Evolutionary conservation across 2,888 invertebrate genomes (phyloP).

Genomic region (Mallateleia sp.): DNA sequence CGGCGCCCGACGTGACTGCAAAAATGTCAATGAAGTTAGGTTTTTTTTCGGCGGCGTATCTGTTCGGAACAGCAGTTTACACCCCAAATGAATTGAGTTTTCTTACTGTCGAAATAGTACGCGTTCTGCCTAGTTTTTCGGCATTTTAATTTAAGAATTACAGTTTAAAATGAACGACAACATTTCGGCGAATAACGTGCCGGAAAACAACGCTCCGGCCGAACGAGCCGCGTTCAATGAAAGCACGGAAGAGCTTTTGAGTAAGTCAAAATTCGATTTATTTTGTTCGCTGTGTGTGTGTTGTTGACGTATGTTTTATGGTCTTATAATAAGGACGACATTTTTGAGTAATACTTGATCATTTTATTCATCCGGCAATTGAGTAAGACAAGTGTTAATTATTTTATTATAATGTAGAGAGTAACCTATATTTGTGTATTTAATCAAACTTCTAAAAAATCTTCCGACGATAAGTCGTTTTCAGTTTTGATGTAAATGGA

Average conservation of each 20-base stretch:
- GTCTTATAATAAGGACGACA: background rate
- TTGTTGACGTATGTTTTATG: conserved; percentile 1
- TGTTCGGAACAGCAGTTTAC: conserved; percentile 13
- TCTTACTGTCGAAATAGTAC: background rate
- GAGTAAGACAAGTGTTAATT: too few species aligned
- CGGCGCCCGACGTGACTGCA: background rate
- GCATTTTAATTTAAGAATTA: background rate
- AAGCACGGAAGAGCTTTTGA: conserved; percentile 67
- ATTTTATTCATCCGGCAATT: too few species aligned
- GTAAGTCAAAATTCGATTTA: conserved; percentile 40
- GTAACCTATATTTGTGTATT: too few species aligned
- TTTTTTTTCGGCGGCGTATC: conserved; percentile 59
- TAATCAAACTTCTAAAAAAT: too few species aligned
- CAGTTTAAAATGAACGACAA: conserved; percentile 55
- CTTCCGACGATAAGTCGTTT: too few species aligned
- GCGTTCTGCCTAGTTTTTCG: background rate
- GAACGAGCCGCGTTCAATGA: conserved; percentile 58
- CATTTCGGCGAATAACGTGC: conserved; percentile 39
- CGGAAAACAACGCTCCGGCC: conserved; percentile 52
- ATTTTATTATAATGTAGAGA: too few species aligned
- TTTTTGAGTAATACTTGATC: too few species aligned
- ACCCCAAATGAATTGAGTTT: conserved; percentile 12
- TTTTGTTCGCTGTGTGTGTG: background rate
- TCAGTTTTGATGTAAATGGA: too few species aligned
- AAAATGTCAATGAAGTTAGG: conserved; percentile 59